Percentiles rank a stretch among this genome's conserved stretches.
Conservation (phyloP, 64 coral and sea anemone genomes). For the Acropora tenuis region DNA sequence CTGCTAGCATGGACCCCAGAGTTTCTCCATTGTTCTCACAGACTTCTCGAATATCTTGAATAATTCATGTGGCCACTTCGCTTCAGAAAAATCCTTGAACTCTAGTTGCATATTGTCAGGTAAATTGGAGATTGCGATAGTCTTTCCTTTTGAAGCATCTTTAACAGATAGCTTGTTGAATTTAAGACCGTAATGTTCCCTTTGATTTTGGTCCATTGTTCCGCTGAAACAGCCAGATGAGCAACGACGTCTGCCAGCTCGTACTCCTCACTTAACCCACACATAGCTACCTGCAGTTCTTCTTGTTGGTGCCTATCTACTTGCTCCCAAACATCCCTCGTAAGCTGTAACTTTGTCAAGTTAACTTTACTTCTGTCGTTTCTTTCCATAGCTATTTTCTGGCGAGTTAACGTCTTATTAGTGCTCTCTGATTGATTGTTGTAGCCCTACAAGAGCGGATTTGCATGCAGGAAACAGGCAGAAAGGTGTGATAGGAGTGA, state of each 20-base stretch:
- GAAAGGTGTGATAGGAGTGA: too few relatives aligned
- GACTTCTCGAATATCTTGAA: background rate
- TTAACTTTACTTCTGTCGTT: constrained; percentile 9
- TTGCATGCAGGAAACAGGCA: background rate
- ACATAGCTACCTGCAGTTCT: constrained; percentile 16
- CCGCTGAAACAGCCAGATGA: constrained; percentile 35
- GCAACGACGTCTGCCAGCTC: constrained; percentile 32
- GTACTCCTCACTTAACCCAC: constrained; percentile 43
- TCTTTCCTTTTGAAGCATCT: background rate
- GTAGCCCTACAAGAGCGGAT: background rate
- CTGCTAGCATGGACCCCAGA: background rate
- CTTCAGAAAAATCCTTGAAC: background rate
- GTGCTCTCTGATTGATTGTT: too few relatives aligned
- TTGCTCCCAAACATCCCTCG: constrained; percentile 43
- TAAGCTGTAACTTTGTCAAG: constrained; percentile 20
- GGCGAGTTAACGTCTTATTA: background rate
- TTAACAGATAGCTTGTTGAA: constrained; percentile 33
- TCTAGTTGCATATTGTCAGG: background rate
- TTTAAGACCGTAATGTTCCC: constrained; percentile 8
- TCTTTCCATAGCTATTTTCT: constrained; percentile 5
- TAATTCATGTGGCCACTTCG: background rate
- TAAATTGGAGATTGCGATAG: background rate
- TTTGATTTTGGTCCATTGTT: background rate
- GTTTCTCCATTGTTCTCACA: constrained; percentile 5
- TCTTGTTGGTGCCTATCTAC: constrained; percentile 37